Base-by-base conservation (phyloP, 2,888 invertebrate genomes). In the Meta bourneti region DNA sequence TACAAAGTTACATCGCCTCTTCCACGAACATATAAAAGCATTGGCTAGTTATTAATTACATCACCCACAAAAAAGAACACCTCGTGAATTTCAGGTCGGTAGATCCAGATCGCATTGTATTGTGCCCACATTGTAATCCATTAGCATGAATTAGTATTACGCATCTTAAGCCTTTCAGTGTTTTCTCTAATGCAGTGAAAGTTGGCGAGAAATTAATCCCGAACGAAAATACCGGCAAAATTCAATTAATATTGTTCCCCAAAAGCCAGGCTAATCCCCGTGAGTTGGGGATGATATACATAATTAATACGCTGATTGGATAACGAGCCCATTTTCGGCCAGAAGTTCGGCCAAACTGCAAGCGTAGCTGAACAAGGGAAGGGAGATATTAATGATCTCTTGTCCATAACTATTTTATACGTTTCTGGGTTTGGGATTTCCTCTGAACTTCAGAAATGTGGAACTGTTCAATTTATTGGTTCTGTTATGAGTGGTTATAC, bases 231-330 rank as follows among this genome's bases (percentile, higher is more conserved):
- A 72, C 70, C 69, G 85, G 74, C 52, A 69, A 82, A 81, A 86
- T 85, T 90, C 85, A 90, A 90, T 85, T 90, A 90, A 90, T 90
- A 90, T 84, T 84, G 72, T 61, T 61, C 79, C 72, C 16, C n/a
- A 72, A 74, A 75, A 86, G 51, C 85, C 80, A 70, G 70, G 52
- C 61, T 80, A 74, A 70, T 90, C 80, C 78, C 52, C 70, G 49
- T 20, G 34, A 19, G 84, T 51, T n/a, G 49, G 13, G 69, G 72
- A 81, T 77, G 90, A 75, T 86, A 86, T 85, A 74, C 79, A 90
- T 90, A 90, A 86, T 90, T 90, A 86, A 90, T 90, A 86, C 61
- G 81, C 69, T 86, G 85, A 89, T 89, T 89, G 81, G 70, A 13
- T 69, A 51, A 70, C 52, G 89, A 48, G 34, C 75, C 69, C 77